phyloP scores from a whole-genome alignment of 2,888 invertebrate genomes.

The Lutraria lutraria region DNA sequence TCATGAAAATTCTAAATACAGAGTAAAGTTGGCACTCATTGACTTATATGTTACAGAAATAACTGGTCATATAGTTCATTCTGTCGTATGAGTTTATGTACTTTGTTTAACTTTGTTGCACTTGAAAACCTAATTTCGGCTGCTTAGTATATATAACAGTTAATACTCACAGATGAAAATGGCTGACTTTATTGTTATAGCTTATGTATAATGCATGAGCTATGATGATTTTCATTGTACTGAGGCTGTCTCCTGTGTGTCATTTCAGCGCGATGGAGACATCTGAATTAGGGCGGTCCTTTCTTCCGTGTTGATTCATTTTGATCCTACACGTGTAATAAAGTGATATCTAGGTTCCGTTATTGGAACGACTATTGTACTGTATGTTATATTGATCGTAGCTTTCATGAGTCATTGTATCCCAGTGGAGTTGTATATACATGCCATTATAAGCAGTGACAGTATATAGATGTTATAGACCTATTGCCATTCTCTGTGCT shows the following conservation, averaged over 20 bases:
- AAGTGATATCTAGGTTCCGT: slow-evolving; percentile 28
- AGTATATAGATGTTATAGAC: slow-evolving; percentile 15
- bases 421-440: slow-evolving; percentile 27
- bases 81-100: neutral
- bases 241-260: slow-evolving; percentile 30
- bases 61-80: neutral
- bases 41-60: neutral
- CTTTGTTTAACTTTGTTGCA: neutral
- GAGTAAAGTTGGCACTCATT: neutral
- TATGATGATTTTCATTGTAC: slow-evolving; percentile 17
- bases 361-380: slow-evolving; percentile 34
- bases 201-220: slow-evolving; percentile 40
- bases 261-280: neutral
- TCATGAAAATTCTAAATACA: neutral
- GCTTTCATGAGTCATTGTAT: slow-evolving; percentile 35
- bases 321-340: slow-evolving; percentile 28
- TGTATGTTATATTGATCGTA: slow-evolving; percentile 44
- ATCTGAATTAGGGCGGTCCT: neutral
- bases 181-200: slow-evolving; percentile 6
- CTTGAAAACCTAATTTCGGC: neutral
- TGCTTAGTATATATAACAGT: neutral
- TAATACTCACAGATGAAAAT: neutral
- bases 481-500: neutral
- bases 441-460: slow-evolving; percentile 23
- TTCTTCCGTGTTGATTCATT: slow-evolving; percentile 47